phyloP scores from a whole-genome alignment of 2,888 invertebrate species.

The Chesias legatella region DNA sequence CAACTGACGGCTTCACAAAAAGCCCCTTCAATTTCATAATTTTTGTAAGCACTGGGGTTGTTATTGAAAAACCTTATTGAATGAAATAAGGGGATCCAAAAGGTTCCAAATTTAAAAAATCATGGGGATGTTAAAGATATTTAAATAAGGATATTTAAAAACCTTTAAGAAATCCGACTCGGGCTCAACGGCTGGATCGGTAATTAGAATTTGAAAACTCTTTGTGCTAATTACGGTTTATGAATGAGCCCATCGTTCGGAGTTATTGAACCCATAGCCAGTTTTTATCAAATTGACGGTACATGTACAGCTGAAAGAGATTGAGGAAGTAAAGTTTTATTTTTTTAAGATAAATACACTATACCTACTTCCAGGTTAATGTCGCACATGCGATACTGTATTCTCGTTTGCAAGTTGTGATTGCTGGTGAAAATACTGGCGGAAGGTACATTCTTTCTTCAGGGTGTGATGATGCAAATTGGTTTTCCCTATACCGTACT shows the following conservation, averaged over 20 bases:
- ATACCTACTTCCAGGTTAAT: no score
- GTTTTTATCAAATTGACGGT: no score
- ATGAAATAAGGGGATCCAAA: conserved; percentile 49
- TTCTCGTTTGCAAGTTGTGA: no score
- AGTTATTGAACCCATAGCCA: conserved; percentile 8
- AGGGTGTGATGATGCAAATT: no score
- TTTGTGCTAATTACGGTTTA: conserved; percentile 24
- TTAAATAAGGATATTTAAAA: conserved; percentile 39
- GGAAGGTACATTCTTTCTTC: no score
- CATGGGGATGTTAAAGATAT: conserved; percentile 40
- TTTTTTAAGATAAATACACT: no score
- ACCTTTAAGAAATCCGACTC: conserved; percentile 40
- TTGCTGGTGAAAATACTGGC: no score
- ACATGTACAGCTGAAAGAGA: no score
- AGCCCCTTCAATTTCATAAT: conserved; percentile 52
- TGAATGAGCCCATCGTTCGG: conserved; percentile 23
- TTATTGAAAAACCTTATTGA: conserved; percentile 60
- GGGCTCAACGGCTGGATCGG: conserved; percentile 15
- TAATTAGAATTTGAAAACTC: conserved; percentile 14
- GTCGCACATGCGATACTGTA: no score
- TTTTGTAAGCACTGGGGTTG: conserved; percentile 51
- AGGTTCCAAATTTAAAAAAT: conserved; percentile 39
- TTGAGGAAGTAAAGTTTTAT: no score
- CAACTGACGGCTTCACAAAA: conserved; percentile 40
- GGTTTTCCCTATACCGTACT: no score